Base-by-base conservation (phyloP, 2,888 invertebrate genomes). In the Oxystoma pomonae region DNA sequence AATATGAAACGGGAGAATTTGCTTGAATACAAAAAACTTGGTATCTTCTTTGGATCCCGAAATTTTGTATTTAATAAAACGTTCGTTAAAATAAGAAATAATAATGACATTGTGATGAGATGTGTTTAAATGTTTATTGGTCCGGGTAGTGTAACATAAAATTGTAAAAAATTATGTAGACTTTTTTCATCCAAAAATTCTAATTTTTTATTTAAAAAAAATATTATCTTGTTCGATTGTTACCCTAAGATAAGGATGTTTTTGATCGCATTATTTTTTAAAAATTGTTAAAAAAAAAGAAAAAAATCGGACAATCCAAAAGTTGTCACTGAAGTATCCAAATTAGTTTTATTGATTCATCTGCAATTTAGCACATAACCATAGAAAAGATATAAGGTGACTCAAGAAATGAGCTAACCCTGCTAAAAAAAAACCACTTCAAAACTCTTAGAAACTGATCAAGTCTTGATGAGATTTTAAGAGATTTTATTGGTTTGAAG, bases 161-260 rank as follows among this genome's bases (percentile, higher is more conserved):
- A 35, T 35, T 35, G 35, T 35, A 35, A 35, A 35, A 35, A 35
- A 35, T 7, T 35, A 35, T 35, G 35, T 35, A 35, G 35, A 35
- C 35, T 35, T 35, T 35, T 35, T 35, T n/a, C n/a, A n/a, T n/a
- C 35, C 3, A 35, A 35, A 35, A 35, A 35, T 3, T 35, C 3
- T 7, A 35, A 35, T 12, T 35, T 35, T 35, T 35, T 35, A 7
- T 35, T 35, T 35, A 35, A 35, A 35, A 35, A 21, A 60, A 66
- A 65, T 53, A 64, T 63, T 64, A 66, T 63, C 65, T 70, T 72
- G 74, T 75, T 75, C 72, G 69, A 74, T 73, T 74, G 72, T 74
- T 74, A 72, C 68, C 35, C 71, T 72, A 72, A 73, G 62, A 70
- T 72, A 74, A 71, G 71, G 71, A 69, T 67, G 71, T 70, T 35